phyloP scores from a whole-genome alignment of 2,888 invertebrate genomes.

The Epistrophe eligans region DNA sequence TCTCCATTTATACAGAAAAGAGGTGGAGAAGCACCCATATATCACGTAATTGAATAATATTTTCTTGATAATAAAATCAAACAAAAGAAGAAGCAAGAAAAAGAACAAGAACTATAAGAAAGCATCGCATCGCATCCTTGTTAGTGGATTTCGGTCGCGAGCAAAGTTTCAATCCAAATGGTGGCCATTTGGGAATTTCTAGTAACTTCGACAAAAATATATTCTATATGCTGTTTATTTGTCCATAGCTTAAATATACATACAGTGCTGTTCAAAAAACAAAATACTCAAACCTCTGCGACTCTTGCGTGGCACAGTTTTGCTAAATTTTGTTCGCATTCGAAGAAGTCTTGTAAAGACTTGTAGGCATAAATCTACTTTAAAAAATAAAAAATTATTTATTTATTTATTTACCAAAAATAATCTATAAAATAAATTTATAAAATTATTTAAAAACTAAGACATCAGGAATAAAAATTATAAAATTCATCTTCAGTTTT shows the following conservation, averaged over 20 bases:
- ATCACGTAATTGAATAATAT: constrained; percentile 76
- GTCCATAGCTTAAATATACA: background rate
- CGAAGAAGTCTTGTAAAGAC: no score
- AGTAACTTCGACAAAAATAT: constrained; percentile 11
- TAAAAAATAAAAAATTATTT: no score
- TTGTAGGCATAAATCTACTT: no score
- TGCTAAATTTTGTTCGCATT: no score
- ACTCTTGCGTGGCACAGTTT: no score
- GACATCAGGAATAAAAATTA: no score
- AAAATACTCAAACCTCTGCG: no score
- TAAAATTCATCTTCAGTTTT: no score
- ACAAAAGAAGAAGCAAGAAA: constrained; percentile 40
- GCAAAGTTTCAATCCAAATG: constrained; percentile 46
- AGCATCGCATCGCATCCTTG: constrained; percentile 10
- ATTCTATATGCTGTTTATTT: constrained; percentile 5
- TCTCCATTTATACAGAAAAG: constrained; percentile 10
- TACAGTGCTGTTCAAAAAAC: background rate
- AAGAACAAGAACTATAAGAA: background rate
- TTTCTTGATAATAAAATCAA: constrained; percentile 74
- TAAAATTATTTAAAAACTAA: no score
- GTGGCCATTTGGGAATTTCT: constrained; percentile 55
- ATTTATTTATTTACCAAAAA: no score
- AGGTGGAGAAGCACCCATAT: constrained; percentile 34
- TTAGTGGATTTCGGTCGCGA: constrained; percentile 24
- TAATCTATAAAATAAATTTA: no score